Percentiles rank a stretch among this genome's conserved stretches.
These are phyloP conservation scores for Nylanderia fulva DNA, from an alignment of 1,140 invertebrate genomes.

Conservation along the genomic window DNA sequence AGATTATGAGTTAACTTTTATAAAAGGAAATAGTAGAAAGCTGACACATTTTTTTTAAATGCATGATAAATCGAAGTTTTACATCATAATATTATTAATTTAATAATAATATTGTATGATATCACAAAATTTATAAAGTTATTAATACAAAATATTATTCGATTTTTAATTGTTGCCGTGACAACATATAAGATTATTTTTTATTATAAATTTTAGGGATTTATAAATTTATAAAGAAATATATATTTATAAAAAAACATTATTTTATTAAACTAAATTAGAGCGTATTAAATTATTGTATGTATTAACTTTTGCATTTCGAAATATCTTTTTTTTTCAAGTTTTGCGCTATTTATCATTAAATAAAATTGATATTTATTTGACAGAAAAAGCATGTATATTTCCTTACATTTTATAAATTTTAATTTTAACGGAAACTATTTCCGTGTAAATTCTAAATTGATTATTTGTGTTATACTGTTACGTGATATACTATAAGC, in stretches of 20 bases:
- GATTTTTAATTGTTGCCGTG: neutral
- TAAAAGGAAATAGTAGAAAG: neutral
- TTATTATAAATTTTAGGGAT: neutral
- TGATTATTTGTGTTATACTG: neutral
- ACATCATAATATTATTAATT: neutral
- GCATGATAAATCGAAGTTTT: neutral
- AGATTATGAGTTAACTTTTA: neutral
- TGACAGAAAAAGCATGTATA: neutral
- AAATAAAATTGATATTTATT: neutral
- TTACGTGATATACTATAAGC: neutral
- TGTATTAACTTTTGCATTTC: neutral
- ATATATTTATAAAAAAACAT: neutral
- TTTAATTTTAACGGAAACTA: neutral
- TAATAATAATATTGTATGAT: neutral
- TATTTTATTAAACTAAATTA: constrained; percentile 4
- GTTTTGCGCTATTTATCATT: neutral
- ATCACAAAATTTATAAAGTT: neutral
- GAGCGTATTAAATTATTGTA: neutral
- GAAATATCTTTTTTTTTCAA: neutral
- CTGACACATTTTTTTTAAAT: neutral
- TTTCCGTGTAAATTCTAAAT: neutral
- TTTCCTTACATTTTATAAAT: neutral
- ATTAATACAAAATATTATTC: neutral
- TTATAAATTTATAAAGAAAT: neutral
- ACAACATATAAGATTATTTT: neutral